Conservation (phyloP, 2,113 vertebrate genomes). For the Lepidothrix coronata region DNA sequence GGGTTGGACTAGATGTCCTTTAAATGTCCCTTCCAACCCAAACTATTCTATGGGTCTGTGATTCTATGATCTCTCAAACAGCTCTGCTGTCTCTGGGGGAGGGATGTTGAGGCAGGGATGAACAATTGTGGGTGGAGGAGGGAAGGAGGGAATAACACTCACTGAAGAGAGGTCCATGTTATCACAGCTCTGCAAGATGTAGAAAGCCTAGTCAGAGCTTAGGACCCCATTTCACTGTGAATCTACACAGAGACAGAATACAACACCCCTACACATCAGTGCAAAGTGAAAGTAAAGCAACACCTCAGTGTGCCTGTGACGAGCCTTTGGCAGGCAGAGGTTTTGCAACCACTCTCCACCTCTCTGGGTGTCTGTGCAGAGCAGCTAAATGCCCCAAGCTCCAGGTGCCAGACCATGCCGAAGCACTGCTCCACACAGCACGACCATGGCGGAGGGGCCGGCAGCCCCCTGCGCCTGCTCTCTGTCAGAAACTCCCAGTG, state of each 20-base stretch:
- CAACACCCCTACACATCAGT: fast-evolving
- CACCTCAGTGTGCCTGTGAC: neutral
- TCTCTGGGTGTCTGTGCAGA: neutral
- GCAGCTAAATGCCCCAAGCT: fast-evolving
- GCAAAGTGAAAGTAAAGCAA: neutral
- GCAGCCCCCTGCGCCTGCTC: neutral
- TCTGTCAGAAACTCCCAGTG: neutral
- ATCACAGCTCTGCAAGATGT: neutral
- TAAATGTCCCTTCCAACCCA: neutral
- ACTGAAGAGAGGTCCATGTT: neutral
- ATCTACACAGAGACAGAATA: neutral
- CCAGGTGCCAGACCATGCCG: fast-evolving
- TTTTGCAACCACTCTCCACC: neutral
- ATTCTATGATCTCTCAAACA: neutral
- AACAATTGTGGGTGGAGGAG: neutral
- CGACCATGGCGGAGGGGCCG: fast-evolving
- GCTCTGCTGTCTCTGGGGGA: neutral
- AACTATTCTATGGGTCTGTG: no score
- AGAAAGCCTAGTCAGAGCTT: neutral
- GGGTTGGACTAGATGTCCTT: neutral
- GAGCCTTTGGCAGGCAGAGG: neutral
- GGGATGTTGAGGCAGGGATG: neutral
- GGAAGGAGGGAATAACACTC: neutral
- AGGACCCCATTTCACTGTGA: fast-evolving
- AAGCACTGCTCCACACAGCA: fast-evolving